Percentiles rank a stretch among this genome's conserved stretches.
phyloP scores from a whole-genome alignment of 1,140 invertebrate genomes.

The Apis laboriosa region DNA sequence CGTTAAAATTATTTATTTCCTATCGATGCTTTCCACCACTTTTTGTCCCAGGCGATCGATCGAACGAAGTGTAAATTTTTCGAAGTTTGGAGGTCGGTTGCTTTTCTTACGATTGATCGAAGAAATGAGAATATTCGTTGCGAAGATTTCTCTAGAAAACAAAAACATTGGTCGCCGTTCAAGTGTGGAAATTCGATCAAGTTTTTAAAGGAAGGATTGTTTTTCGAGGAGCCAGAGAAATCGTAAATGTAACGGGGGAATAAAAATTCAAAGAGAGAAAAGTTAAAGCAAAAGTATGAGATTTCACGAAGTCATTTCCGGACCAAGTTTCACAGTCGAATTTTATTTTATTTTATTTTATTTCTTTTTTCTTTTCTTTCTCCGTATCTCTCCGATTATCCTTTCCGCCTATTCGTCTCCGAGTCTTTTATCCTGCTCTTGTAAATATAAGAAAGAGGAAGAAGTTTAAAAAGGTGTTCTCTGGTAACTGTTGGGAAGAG shows the following conservation, averaged over 20 bases:
- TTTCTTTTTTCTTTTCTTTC: too few species aligned
- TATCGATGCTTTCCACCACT: neutral
- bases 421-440: conserved; percentile 43
- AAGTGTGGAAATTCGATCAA: too few species aligned
- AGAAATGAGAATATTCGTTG: too few species aligned
- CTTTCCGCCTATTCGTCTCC: conserved; percentile 44
- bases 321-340: conserved; percentile 31
- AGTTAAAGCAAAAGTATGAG: neutral
- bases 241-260: too few species aligned
- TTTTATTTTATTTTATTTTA: conserved; percentile 45
- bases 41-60: neutral
- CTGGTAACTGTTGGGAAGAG: conserved; percentile 12
- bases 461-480: conserved; percentile 5
- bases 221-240: too few species aligned
- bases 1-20: conserved; percentile 52
- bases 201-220: too few species aligned
- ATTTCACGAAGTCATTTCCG: neutral
- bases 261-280: neutral
- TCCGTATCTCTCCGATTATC: conserved; percentile 53
- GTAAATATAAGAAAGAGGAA: conserved; percentile 13
- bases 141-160: too few species aligned
- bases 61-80: neutral
- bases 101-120: too few species aligned
- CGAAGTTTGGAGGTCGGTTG: too few species aligned
- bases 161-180: too few species aligned